These are phyloP conservation scores for Labeo catla DNA, from an alignment of 2,113 vertebrate genomes.

Conservation along the genomic window DNA sequence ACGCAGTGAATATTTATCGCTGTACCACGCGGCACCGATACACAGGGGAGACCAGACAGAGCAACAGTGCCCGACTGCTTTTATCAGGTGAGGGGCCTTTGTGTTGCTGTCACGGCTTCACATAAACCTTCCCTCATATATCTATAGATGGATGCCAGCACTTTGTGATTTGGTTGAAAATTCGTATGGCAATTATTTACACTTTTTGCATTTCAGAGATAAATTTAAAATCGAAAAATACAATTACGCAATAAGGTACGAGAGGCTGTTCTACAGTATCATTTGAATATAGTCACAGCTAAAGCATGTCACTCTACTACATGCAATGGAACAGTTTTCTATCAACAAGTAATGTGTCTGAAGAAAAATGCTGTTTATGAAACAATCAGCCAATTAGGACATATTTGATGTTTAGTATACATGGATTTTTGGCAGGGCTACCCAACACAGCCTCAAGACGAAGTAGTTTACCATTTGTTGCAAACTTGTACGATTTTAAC, in stretches of 20 bases:
- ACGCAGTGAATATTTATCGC: slow-evolving; percentile 97
- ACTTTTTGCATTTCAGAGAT: background rate
- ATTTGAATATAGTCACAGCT: background rate
- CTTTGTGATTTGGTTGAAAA: background rate
- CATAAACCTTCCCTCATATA: background rate
- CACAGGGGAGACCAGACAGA: slow-evolving; percentile 96
- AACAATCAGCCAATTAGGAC: no score
- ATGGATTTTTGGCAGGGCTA: no score
- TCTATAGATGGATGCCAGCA: background rate
- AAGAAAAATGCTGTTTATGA: no score
- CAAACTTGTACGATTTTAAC: no score
- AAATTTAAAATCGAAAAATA: background rate
- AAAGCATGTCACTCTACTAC: no score
- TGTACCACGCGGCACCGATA: slow-evolving; percentile 96
- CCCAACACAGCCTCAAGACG: no score
- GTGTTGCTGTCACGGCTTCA: background rate
- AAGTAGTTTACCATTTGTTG: no score
- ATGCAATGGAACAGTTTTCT: no score
- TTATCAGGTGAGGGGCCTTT: slow-evolving; percentile 84
- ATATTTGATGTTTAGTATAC: no score
- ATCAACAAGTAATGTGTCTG: no score
- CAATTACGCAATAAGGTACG: background rate
- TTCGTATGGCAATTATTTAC: background rate
- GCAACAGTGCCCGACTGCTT: slow-evolving; percentile 97
- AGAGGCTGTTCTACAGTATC: background rate